Percentiles rank a stretch among this genome's conserved stretches.
Evolutionary conservation across 2,888 invertebrate species (phyloP).

Genomic region (Clusia tigrina): DNA sequence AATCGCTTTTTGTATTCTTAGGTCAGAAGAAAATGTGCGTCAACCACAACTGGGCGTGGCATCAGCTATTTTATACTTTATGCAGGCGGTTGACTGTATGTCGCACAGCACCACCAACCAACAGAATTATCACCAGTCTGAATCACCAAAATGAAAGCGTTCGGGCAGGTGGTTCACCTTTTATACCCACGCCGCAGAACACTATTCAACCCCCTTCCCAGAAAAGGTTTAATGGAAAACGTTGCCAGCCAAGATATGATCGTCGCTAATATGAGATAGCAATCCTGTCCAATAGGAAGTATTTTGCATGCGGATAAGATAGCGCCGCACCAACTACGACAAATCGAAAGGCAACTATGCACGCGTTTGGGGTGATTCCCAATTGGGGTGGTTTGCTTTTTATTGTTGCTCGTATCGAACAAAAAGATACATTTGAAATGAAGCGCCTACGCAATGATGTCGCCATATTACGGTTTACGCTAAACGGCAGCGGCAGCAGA

Average conservation of each 20-base stretch:
- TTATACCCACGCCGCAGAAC: conserved; percentile 44
- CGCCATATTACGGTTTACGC: too few relatives aligned
- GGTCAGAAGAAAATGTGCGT: conserved; percentile 28
- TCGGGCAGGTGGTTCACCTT: conserved; percentile 51
- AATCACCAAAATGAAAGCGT: conserved; percentile 51
- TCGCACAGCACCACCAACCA: conserved; percentile 6
- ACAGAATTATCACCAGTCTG: conserved; percentile 17
- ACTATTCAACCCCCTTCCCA: conserved; percentile 26
- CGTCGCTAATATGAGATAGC: conserved; percentile 16
- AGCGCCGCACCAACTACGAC: conserved; percentile 16
- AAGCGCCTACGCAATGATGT: too few relatives aligned
- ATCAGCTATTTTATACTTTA: conserved; percentile 44
- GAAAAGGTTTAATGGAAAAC: neutral
- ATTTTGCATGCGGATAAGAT: conserved; percentile 46
- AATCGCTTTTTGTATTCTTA: conserved; percentile 40
- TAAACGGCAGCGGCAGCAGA: too few relatives aligned
- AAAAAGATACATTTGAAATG: too few relatives aligned
- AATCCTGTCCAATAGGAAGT: conserved; percentile 42
- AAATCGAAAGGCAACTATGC: too few relatives aligned
- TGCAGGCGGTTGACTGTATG: conserved; percentile 41
- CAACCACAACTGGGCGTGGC: conserved; percentile 21
- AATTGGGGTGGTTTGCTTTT: conserved; percentile 5
- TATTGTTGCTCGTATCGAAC: neutral
- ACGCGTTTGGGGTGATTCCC: neutral
- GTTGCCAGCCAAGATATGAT: conserved; percentile 15